Evolutionary conservation across 2,888 invertebrate species (phyloP).

Genomic region (Hyposoter didymator): DNA sequence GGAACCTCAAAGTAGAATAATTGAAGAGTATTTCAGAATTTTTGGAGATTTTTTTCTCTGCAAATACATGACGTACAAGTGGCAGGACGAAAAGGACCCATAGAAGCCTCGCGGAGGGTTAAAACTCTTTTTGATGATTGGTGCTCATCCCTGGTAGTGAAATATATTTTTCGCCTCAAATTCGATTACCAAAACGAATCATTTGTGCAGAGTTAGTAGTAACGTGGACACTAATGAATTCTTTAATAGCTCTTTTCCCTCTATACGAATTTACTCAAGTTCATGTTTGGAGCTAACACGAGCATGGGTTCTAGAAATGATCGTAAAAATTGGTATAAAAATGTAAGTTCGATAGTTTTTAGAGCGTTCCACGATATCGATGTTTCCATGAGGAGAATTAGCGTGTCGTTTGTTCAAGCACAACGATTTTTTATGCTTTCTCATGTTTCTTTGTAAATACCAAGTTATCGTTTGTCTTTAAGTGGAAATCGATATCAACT

Average conservation of each 20-base stretch:
- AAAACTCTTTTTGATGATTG: background rate
- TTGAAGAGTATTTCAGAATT: too few relatives aligned
- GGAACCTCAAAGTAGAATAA: too few relatives aligned
- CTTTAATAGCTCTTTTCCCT: background rate
- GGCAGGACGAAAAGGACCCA: too few relatives aligned
- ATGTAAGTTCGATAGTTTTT: background rate
- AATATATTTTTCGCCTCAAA: background rate
- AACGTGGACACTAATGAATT: background rate
- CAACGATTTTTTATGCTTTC: background rate
- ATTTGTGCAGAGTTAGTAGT: background rate
- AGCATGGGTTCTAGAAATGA: background rate
- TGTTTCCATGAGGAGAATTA: background rate
- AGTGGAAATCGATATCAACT: background rate
- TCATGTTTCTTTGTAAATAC: background rate
- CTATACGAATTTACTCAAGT: background rate
- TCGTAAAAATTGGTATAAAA: slow-evolving; percentile 1
- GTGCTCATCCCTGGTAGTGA: background rate
- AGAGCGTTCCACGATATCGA: background rate
- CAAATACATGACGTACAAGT: too few relatives aligned
- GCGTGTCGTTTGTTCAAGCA: background rate
- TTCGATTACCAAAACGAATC: background rate
- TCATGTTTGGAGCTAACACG: background rate
- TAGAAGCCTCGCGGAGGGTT: background rate
- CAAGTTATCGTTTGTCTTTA: background rate
- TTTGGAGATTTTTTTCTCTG: too few relatives aligned